Percentiles rank a stretch among this genome's conserved stretches.
phyloP scores from a whole-genome alignment of 2,113 vertebrate species.

The Bujurquina vittata region DNA sequence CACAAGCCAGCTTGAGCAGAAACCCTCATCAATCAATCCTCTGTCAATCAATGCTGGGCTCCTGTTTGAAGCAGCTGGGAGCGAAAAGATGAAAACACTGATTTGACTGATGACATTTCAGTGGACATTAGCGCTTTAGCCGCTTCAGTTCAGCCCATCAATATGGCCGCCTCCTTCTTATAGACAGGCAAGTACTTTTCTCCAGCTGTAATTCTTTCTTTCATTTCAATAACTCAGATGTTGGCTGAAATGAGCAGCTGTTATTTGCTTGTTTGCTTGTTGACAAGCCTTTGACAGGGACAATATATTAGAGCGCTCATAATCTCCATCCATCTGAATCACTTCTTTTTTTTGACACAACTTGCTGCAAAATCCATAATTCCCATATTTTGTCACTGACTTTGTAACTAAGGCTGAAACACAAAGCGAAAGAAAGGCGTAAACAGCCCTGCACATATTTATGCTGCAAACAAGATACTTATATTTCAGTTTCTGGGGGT shows the following conservation, averaged over 20 bases:
- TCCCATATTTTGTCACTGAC: slow-evolving; percentile 14
- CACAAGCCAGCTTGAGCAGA: slow-evolving; percentile 35
- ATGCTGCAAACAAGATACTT: slow-evolving; percentile 14
- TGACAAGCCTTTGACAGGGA: slow-evolving; percentile 64
- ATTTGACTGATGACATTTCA: slow-evolving; percentile 79
- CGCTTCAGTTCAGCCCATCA: slow-evolving; percentile 62
- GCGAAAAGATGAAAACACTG: slow-evolving; percentile 56
- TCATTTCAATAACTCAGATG: slow-evolving; percentile 73
- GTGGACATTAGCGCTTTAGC: slow-evolving; percentile 63
- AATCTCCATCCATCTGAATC: slow-evolving; percentile 41
- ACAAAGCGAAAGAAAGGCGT: slow-evolving; percentile 7
- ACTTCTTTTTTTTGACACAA: slow-evolving; percentile 26
- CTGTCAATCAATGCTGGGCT: slow-evolving; percentile 72
- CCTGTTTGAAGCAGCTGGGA: slow-evolving; percentile 28
- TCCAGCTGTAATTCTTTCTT: slow-evolving; percentile 45
- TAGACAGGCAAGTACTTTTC: slow-evolving; percentile 42
- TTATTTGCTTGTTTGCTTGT: slow-evolving; percentile 54
- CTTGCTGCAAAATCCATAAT: slow-evolving; percentile 31
- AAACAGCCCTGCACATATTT: slow-evolving; percentile 6
- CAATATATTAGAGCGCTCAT: slow-evolving; percentile 58
- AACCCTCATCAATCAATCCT: slow-evolving; percentile 63
- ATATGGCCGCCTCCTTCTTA: slow-evolving; percentile 39
- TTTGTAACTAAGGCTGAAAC: slow-evolving; percentile 6
- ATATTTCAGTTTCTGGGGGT: slow-evolving; percentile 8
- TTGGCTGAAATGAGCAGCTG: slow-evolving; percentile 52